These are phyloP conservation scores for Cheilosia impressa DNA, from an alignment of 2,888 invertebrate genomes.

Conservation along the genomic window DNA sequence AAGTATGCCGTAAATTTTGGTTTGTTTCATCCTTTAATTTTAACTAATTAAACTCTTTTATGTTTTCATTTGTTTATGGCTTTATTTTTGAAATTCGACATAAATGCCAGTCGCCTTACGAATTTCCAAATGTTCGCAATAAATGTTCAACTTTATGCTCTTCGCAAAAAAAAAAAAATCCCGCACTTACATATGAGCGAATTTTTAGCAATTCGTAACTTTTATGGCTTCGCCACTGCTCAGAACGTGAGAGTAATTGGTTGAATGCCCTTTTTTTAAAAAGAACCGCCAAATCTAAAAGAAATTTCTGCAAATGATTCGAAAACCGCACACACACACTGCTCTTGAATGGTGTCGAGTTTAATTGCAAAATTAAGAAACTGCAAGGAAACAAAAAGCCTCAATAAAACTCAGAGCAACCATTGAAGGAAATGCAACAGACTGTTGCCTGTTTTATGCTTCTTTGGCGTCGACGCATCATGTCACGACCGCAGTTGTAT, in stretches of 20 bases:
- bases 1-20: slow-evolving; percentile 17
- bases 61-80: slow-evolving; percentile 35
- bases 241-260: slow-evolving; percentile 13
- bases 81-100: slow-evolving; percentile 39
- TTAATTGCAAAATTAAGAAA: slow-evolving; percentile 63
- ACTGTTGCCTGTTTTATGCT: slow-evolving; percentile 59
- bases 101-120: neutral
- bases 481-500: slow-evolving; percentile 8
- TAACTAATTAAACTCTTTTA: slow-evolving; percentile 27
- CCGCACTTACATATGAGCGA: slow-evolving; percentile 11
- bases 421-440: slow-evolving; percentile 56
- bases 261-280: slow-evolving; percentile 34
- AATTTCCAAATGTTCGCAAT: slow-evolving; percentile 25
- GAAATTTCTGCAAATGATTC: slow-evolving; percentile 44
- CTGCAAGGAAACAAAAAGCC: neutral
- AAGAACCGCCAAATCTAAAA: slow-evolving; percentile 27
- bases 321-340: slow-evolving; percentile 45
- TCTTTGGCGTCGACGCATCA: slow-evolving; percentile 34
- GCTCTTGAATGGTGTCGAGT: slow-evolving; percentile 28
- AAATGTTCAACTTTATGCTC: slow-evolving; percentile 51
- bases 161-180: neutral
- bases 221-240: slow-evolving; percentile 58
- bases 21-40: slow-evolving; percentile 1
- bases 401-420: slow-evolving; percentile 34
- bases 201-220: slow-evolving; percentile 55